Conservation (phyloP, 2,888 invertebrate genomes). For the Papilio protenor region DNA sequence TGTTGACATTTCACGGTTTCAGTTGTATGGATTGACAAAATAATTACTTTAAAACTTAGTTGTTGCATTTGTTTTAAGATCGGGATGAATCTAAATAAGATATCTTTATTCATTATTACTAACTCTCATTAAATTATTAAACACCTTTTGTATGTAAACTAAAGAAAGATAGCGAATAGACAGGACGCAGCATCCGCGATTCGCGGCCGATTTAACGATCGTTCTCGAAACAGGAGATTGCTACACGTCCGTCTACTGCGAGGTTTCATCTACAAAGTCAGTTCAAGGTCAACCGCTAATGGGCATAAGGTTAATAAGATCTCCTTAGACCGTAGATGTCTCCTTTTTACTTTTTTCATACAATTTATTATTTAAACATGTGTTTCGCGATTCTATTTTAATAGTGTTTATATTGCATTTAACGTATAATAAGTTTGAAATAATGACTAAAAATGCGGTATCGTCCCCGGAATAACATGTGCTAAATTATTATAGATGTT, state of each 20-base stretch:
- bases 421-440: neutral
- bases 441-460: neutral
- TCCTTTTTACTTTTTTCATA: constrained; percentile 30
- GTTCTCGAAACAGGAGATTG: constrained; percentile 37
- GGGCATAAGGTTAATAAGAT: constrained; percentile 36
- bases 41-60: constrained; percentile 12
- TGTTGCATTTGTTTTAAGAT: neutral
- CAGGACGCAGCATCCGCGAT: neutral
- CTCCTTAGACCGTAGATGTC: constrained; percentile 7
- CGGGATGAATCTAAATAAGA: neutral
- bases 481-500: too few relatives aligned
- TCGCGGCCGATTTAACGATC: constrained; percentile 21
- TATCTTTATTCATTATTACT: neutral
- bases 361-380: neutral
- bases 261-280: constrained; percentile 29
- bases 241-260: constrained; percentile 23
- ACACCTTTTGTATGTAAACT: constrained; percentile 16
- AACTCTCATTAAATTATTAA: neutral
- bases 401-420: neutral
- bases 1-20: constrained; percentile 19
- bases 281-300: constrained; percentile 39
- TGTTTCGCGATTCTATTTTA: neutral
- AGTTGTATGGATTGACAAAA: constrained; percentile 3
- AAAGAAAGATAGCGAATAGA: constrained; percentile 24
- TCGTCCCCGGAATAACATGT: neutral